These are phyloP conservation scores for Leptogaster cylindrica DNA, from an alignment of 2,888 invertebrate genomes.

Conservation along the genomic window DNA sequence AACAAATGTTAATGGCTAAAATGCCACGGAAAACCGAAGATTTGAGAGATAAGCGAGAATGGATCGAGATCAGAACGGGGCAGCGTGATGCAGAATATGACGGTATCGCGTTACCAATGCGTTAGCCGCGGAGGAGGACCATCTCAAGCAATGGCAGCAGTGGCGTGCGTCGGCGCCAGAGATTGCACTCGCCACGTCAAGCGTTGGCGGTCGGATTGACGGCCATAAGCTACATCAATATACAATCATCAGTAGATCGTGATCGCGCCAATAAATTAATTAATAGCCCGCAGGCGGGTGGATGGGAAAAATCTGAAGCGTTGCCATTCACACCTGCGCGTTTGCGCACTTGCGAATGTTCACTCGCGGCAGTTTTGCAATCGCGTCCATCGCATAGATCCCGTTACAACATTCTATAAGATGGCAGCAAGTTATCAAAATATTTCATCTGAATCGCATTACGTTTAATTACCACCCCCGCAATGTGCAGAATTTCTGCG, in stretches of 20 bases:
- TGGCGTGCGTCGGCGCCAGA: neutral
- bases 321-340: neutral
- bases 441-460: constrained; percentile 28
- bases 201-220: neutral
- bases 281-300: constrained; percentile 1
- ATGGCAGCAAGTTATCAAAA: constrained; percentile 19
- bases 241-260: neutral
- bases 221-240: neutral
- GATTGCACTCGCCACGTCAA: neutral
- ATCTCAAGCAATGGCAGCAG: neutral
- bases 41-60: constrained; percentile 15
- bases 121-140: neutral
- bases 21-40: constrained; percentile 5
- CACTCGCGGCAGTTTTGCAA: neutral
- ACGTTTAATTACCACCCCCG: constrained; percentile 19
- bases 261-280: constrained; percentile 18
- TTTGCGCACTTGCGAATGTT: neutral
- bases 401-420: neutral
- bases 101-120: neutral
- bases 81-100: neutral
- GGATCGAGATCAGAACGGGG: constrained; percentile 9
- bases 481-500: constrained; percentile 4
- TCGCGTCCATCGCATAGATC: neutral
- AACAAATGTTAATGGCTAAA: neutral
- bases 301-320: constrained; percentile 10